These are phyloP conservation scores for Rhynchonycteris naso DNA, from an alignment of 2,797 vertebrate species.

Conservation along the genomic window DNA sequence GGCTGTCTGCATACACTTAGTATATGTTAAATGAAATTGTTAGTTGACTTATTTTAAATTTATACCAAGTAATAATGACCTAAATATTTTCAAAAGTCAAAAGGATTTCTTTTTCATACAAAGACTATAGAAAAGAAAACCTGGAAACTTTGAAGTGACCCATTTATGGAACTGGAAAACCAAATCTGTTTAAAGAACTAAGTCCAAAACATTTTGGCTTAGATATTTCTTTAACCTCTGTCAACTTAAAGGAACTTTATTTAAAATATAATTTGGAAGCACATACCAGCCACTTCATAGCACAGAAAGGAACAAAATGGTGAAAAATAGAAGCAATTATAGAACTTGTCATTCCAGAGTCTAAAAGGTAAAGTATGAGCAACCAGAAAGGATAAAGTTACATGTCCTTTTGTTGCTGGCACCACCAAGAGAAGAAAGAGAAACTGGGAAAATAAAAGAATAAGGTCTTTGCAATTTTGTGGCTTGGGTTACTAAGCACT, in stretches of 20 bases:
- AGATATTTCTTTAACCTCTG: conserved; percentile 52
- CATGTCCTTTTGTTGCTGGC: conserved; percentile 69
- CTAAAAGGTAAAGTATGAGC: conserved; percentile 57
- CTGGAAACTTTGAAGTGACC: conserved; percentile 36
- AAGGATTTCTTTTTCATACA: conserved; percentile 31
- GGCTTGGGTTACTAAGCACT: conserved; percentile 79
- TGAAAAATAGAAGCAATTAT: conserved; percentile 48
- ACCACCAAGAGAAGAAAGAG: conserved; percentile 55
- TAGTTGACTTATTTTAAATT: conserved; percentile 22
- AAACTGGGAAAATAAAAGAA: conserved; percentile 69
- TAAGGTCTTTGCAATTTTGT: conserved; percentile 75
- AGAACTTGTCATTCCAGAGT: conserved; percentile 49
- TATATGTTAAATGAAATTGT: neutral
- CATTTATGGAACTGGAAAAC: conserved; percentile 42
- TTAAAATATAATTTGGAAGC: conserved; percentile 66
- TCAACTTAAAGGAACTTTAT: conserved; percentile 55
- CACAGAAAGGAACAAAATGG: neutral
- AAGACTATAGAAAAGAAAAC: conserved; percentile 41
- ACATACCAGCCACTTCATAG: conserved; percentile 25
- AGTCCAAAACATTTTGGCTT: conserved; percentile 33
- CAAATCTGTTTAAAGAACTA: conserved; percentile 55
- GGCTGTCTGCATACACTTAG: neutral
- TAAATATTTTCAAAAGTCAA: conserved; percentile 23
- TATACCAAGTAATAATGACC: neutral
- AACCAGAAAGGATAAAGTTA: conserved; percentile 67